phyloP scores from a whole-genome alignment of 2,113 vertebrate genomes.

The Rana temporaria region DNA sequence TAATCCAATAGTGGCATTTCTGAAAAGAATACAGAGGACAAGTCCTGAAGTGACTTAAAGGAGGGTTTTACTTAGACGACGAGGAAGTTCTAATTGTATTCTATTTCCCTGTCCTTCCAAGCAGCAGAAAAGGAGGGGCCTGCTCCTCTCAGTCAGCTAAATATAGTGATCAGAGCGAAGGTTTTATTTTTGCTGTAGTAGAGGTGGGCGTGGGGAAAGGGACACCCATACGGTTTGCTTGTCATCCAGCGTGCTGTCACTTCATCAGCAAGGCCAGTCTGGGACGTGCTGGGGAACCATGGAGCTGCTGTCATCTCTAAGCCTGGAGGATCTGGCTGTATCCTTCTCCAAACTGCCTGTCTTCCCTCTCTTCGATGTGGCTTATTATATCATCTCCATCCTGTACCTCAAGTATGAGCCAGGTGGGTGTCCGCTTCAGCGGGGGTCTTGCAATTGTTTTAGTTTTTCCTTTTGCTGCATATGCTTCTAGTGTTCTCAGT shows the following conservation, averaged over 20 bases:
- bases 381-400: constrained; percentile 95
- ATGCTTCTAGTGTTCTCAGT: too few species aligned
- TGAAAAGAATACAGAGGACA: too few species aligned
- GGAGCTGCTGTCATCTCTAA: constrained; percentile 85
- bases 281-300: constrained; percentile 66
- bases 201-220: constrained; percentile 9
- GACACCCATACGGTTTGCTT: not conserved
- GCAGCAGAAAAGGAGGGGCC: constrained; percentile 45
- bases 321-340: constrained; percentile 84
- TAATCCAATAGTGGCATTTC: too few species aligned
- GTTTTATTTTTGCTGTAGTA: constrained; percentile 35
- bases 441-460: too few species aligned
- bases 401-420: constrained; percentile 98
- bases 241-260: constrained; percentile 22
- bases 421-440: constrained; percentile 74
- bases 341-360: constrained; percentile 91
- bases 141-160: constrained; percentile 28
- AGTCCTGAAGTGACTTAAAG: too few species aligned
- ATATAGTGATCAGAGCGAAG: constrained; percentile 16
- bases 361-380: constrained; percentile 94
- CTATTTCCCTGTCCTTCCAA: not conserved
- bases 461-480: too few species aligned
- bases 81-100: constrained; percentile 18
- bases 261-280: constrained; percentile 22
- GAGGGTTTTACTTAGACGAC: not conserved